A percentile compares a stretch with the other conserved stretches of the same genome.
Conservation (phyloP, 2,113 vertebrate genomes). For the Nasalis larvatus region DNA sequence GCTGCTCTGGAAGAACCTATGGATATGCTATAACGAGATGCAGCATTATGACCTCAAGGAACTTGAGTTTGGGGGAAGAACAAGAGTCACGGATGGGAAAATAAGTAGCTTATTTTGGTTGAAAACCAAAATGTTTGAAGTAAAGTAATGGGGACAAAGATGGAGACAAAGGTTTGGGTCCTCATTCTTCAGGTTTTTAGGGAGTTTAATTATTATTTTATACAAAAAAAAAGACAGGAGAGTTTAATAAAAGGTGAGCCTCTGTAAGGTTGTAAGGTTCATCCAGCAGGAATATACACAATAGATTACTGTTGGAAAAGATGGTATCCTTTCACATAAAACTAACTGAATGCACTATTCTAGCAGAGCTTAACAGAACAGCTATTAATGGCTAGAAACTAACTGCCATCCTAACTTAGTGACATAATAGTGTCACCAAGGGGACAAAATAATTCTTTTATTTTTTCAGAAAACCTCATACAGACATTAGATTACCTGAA, state of each 20-base stretch:
- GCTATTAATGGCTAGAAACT: not conserved
- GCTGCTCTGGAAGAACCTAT: not conserved
- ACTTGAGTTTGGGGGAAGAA: not conserved
- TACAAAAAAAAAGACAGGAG: not conserved
- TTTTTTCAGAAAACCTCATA: not conserved
- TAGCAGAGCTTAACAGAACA: not conserved
- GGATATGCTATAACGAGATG: not conserved
- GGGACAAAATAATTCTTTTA: not conserved
- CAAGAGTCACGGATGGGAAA: not conserved
- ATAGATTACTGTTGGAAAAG: not conserved
- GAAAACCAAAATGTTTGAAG: slow-evolving; percentile 4
- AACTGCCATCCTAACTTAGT: not conserved
- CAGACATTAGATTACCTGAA: not conserved
- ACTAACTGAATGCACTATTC: not conserved
- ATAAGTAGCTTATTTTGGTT: not conserved
- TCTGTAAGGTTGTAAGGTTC: not conserved
- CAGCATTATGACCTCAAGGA: not conserved
- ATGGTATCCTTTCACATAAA: not conserved
- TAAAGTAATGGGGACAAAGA: not conserved
- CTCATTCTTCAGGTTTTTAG: not conserved
- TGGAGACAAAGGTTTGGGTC: not conserved
- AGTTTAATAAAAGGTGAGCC: not conserved
- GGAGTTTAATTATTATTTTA: not conserved
- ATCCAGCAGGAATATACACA: not conserved
- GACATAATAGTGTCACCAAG: not conserved